Evolutionary conservation across 2,113 vertebrate genomes (phyloP).

Genomic region (pig (Sus scrofa)): DNA sequence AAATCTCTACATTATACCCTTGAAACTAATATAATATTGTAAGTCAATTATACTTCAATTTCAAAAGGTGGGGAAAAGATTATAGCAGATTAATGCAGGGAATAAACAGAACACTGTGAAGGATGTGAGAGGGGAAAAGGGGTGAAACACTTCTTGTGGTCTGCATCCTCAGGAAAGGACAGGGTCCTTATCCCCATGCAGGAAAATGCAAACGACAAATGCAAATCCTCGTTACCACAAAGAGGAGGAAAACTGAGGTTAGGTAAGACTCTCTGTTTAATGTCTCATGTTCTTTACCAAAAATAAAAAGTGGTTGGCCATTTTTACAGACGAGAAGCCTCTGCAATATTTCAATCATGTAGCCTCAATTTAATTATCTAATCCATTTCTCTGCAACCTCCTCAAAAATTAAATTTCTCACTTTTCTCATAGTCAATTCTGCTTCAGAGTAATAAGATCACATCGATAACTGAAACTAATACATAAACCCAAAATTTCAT

Average conservation of each 20-base stretch:
- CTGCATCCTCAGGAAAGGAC: background rate
- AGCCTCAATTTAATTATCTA: slow-evolving; percentile 35
- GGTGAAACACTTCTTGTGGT: too few species aligned
- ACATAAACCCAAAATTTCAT: slow-evolving; percentile 53
- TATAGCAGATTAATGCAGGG: background rate
- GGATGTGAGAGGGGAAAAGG: too few species aligned
- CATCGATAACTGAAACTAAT: slow-evolving; percentile 43
- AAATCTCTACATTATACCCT: background rate
- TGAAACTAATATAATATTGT: background rate
- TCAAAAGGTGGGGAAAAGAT: background rate
- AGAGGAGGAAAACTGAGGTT: background rate
- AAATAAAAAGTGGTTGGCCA: background rate
- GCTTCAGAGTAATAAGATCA: background rate
- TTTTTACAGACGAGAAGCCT: background rate
- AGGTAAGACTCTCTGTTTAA: background rate
- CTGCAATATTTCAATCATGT: background rate
- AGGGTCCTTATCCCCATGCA: background rate
- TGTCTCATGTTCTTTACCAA: background rate
- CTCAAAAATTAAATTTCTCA: slow-evolving; percentile 66
- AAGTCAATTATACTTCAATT: background rate
- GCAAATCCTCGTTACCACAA: background rate
- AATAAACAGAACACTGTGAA: background rate
- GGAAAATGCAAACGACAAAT: background rate
- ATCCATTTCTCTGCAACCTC: slow-evolving; percentile 7
- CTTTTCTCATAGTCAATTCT: slow-evolving; percentile 57